phyloP scores from a whole-genome alignment of 1,140 invertebrate genomes.

The Amyelois transitella region DNA sequence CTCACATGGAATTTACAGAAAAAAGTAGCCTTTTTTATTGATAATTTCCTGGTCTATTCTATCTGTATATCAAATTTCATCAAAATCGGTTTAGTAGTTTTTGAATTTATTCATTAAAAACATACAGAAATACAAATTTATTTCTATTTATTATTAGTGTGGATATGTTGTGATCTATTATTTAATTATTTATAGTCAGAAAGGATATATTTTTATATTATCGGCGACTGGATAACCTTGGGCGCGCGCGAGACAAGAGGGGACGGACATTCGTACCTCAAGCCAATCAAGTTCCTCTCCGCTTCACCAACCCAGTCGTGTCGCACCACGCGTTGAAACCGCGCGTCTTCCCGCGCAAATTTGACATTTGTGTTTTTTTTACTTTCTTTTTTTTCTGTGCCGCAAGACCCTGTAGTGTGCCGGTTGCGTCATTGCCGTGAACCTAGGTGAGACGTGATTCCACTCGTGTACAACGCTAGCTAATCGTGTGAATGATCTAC shows the following conservation, averaged over 20 bases:
- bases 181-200: too few relatives aligned
- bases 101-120: too few relatives aligned
- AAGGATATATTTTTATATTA: neutral
- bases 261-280: neutral
- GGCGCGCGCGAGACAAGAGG: neutral
- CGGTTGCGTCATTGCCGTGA: neutral
- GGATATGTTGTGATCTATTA: too few relatives aligned
- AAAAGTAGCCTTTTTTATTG: too few relatives aligned
- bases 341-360: neutral
- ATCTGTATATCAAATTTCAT: too few relatives aligned
- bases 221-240: neutral
- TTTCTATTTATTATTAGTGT: too few relatives aligned
- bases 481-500: too few relatives aligned
- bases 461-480: too few relatives aligned
- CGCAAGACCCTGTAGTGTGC: neutral
- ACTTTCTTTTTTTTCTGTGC: neutral
- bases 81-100: too few relatives aligned
- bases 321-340: neutral
- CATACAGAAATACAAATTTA: too few relatives aligned
- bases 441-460: neutral
- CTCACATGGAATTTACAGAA: too few relatives aligned
- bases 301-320: neutral
- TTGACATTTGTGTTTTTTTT: neutral
- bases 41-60: too few relatives aligned
- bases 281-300: neutral